phyloP scores from a whole-genome alignment of 2,113 vertebrate genomes.

The Myocastor coypus region DNA sequence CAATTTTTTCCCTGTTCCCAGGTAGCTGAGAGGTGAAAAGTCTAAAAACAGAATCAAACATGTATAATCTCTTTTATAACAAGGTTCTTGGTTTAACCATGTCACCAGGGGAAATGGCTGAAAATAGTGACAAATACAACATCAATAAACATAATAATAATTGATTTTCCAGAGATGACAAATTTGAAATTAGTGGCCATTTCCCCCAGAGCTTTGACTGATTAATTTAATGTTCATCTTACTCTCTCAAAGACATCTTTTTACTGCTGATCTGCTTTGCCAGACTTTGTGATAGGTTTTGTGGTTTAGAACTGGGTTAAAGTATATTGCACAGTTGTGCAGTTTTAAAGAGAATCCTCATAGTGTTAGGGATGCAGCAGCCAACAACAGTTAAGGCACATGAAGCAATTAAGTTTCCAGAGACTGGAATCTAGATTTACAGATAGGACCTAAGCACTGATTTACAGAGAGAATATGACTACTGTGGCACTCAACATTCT shows the following conservation, averaged over 20 bases:
- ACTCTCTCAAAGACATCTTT: constrained; percentile 83
- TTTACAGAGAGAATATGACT: not conserved
- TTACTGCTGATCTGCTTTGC: constrained; percentile 80
- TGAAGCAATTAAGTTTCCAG: not conserved
- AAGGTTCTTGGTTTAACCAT: constrained; percentile 79
- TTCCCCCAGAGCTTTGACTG: constrained; percentile 85
- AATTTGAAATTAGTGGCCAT: constrained; percentile 89
- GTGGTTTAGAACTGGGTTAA: constrained; percentile 70
- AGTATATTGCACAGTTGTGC: constrained; percentile 79
- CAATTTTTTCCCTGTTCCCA: not conserved
- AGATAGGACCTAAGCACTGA: not conserved
- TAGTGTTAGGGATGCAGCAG: not conserved
- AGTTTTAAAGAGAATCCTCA: constrained; percentile 38
- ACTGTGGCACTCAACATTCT: not conserved
- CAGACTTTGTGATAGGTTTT: constrained; percentile 76
- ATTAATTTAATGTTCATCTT: constrained; percentile 90
- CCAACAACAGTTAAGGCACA: not conserved
- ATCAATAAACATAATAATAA: constrained; percentile 92
- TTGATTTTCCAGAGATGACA: constrained; percentile 90
- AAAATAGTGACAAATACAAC: constrained; percentile 88
- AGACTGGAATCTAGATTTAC: not conserved
- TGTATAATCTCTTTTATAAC: constrained; percentile 71
- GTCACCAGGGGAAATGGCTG: constrained; percentile 82
- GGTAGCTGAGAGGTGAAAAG: constrained; percentile 30
- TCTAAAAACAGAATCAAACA: constrained; percentile 72